These are phyloP conservation scores for Drosophila athabasca DNA, from an alignment of 1,140 invertebrate species.

Conservation along the genomic window DNA sequence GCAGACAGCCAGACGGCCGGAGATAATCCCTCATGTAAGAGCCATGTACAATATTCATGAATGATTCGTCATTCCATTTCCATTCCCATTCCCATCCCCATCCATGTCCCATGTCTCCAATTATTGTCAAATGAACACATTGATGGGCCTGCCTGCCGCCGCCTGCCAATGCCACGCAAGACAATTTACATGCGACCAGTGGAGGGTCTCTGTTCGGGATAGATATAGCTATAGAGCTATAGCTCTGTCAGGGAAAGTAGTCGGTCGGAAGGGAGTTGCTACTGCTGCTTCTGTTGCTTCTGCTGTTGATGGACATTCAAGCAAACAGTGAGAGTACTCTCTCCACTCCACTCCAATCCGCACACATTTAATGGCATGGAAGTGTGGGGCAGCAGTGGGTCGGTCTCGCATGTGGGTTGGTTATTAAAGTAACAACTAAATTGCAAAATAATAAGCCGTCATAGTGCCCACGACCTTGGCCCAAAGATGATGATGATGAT, in stretches of 20 bases:
- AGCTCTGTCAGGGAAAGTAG: slow-evolving; percentile 25
- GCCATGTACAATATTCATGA: slow-evolving; percentile 33
- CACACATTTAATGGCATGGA: slow-evolving; percentile 1
- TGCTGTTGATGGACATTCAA: too few species aligned
- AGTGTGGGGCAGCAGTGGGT: slow-evolving; percentile 4
- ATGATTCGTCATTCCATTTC: slow-evolving; percentile 20
- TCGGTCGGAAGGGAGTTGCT: not conserved
- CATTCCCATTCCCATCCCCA: not conserved
- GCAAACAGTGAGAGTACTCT: too few species aligned
- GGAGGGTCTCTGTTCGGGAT: too few species aligned
- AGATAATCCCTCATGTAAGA: not conserved
- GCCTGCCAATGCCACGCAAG: slow-evolving; percentile 18
- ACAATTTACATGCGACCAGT: slow-evolving; percentile 40
- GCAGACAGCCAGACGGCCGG: slow-evolving; percentile 3
- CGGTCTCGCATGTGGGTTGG: slow-evolving; percentile 41
- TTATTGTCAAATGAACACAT: slow-evolving; percentile 55
- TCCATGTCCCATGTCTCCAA: slow-evolving; percentile 5
- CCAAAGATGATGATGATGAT: slow-evolving; percentile 26
- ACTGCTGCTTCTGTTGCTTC: too few species aligned
- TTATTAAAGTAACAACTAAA: slow-evolving; percentile 61
- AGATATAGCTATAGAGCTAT: too few species aligned
- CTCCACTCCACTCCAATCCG: too few species aligned
- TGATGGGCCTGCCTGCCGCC: slow-evolving; percentile 15
- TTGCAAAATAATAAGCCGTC: slow-evolving; percentile 53
- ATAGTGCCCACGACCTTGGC: slow-evolving; percentile 40